A percentile compares a stretch with the other conserved stretches of the same genome.
Conservation (phyloP, 2,113 vertebrate genomes). For the Ameiurus melas region DNA sequence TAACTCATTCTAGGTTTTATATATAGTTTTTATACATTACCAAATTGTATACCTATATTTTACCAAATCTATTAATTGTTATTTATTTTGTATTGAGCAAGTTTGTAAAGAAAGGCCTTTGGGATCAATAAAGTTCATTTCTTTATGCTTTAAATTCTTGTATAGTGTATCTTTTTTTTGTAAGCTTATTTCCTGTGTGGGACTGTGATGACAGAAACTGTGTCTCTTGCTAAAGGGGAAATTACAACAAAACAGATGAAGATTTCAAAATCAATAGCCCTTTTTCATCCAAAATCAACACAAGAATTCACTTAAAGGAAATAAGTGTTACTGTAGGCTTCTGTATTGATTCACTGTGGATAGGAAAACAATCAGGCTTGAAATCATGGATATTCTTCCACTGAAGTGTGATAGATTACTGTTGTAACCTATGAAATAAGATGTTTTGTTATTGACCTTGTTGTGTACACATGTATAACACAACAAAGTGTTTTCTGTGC, state of each 20-base stretch:
- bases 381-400: neutral
- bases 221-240: slow-evolving; percentile 3
- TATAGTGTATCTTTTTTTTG: neutral
- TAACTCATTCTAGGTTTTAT: neutral
- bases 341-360: neutral
- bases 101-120: neutral
- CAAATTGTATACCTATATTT: neutral
- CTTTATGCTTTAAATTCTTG: neutral
- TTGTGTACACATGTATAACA: neutral
- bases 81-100: neutral
- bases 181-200: neutral
- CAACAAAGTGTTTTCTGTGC: neutral
- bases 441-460: neutral
- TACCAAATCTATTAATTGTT: neutral
- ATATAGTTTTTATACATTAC: neutral
- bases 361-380: neutral
- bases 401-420: neutral
- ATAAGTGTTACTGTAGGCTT: neutral
- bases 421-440: neutral
- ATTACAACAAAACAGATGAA: neutral
- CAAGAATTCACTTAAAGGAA: neutral
- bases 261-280: neutral
- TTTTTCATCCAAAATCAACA: neutral
- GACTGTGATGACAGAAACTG: neutral
- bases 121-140: neutral